phyloP scores from a whole-genome alignment of 1,140 invertebrate species.

The Atopsyche davidsoni region DNA sequence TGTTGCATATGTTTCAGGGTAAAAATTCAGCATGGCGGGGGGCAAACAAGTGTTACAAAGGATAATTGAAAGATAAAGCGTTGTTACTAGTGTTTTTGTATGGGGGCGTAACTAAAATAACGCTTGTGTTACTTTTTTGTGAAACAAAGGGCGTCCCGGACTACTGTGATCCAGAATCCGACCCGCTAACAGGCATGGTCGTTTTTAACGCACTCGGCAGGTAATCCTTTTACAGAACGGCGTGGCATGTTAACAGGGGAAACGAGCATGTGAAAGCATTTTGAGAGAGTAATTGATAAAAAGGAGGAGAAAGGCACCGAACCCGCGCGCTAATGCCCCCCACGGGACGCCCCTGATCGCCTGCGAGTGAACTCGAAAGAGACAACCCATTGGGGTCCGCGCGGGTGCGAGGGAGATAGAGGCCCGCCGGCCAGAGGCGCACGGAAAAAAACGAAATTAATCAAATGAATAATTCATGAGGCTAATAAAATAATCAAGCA shows the following conservation, averaged over 20 bases:
- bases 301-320: neutral
- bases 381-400: neutral
- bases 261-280: neutral
- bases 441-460: slow-evolving; percentile 4
- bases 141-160: no score
- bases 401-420: neutral
- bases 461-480: slow-evolving; percentile 9
- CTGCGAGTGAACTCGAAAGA: no score
- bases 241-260: slow-evolving; percentile 2
- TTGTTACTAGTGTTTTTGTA: no score
- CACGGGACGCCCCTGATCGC: neutral
- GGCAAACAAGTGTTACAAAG: no score
- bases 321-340: slow-evolving; percentile 1
- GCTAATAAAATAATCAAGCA: slow-evolving; percentile 5
- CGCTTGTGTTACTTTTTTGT: no score
- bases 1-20: no score
- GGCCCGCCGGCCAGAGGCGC: neutral
- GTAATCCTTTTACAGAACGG: slow-evolving; percentile 2
- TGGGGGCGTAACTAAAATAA: no score
- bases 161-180: no score
- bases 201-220: neutral
- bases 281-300: slow-evolving; percentile 6
- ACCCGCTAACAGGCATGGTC: neutral
- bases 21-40: no score
- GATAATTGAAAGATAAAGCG: no score